A percentile compares a stretch with the other conserved stretches of the same genome.
phyloP scores from a whole-genome alignment of 2,888 invertebrate genomes.

The Pheosia gnoma region DNA sequence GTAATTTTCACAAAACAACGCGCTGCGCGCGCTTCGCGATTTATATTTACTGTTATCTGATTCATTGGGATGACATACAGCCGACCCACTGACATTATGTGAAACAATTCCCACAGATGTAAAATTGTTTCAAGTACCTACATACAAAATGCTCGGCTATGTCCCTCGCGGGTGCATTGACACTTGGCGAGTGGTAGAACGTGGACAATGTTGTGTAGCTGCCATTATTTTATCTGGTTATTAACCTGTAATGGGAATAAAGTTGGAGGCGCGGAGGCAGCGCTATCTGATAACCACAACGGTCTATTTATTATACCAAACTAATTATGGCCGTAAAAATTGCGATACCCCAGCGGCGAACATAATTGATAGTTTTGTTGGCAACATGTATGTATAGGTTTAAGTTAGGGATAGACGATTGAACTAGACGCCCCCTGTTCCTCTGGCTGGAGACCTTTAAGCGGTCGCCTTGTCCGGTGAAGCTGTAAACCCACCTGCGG shows the following conservation, averaged over 20 bases:
- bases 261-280: conserved; percentile 30
- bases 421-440: too few relatives aligned
- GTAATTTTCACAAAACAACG: conserved; percentile 42
- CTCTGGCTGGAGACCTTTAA: too few relatives aligned
- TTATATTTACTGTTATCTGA: conserved; percentile 17
- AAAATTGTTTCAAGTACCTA: conserved; percentile 36
- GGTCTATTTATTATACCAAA: conserved; percentile 21
- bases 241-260: conserved; percentile 46
- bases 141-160: conserved; percentile 43
- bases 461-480: too few relatives aligned
- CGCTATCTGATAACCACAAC: conserved; percentile 36
- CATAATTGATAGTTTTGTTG: background rate
- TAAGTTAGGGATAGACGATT: too few relatives aligned
- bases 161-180: conserved; percentile 54
- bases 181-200: conserved; percentile 43
- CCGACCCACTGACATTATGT: conserved; percentile 20
- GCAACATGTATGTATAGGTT: background rate
- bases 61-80: conserved; percentile 8
- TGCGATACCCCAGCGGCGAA: background rate
- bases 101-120: conserved; percentile 20
- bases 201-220: conserved; percentile 32
- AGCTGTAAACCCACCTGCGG: too few relatives aligned
- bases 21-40: conserved; percentile 9
- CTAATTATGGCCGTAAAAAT: conserved; percentile 11
- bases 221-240: conserved; percentile 52